A percentile compares a stretch with the other conserved stretches of the same genome.
Conservation (phyloP, 2,888 invertebrate species). For the Orchesella flavescens region DNA sequence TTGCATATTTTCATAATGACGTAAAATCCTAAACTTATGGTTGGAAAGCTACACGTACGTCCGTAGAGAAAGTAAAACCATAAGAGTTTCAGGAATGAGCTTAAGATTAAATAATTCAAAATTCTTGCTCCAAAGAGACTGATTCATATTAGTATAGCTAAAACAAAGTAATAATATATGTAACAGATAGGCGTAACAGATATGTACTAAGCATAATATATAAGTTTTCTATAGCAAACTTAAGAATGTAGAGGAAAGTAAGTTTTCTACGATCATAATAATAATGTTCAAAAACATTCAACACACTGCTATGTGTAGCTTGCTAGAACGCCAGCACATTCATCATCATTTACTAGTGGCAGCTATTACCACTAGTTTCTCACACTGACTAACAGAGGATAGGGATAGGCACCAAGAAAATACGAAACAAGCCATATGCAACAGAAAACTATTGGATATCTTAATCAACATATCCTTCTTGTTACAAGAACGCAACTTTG, state of each 20-base stretch:
- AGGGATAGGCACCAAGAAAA: background rate
- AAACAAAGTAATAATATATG: background rate
- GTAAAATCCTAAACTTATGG: background rate
- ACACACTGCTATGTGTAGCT: too few species aligned
- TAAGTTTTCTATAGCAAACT: background rate
- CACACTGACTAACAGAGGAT: too few species aligned
- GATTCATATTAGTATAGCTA: slow-evolving; percentile 20
- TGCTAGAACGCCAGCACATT: slow-evolving; percentile 30
- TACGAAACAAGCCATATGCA: background rate
- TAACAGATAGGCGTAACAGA: background rate
- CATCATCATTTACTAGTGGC: slow-evolving; percentile 58
- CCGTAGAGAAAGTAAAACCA: too few species aligned
- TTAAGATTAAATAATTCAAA: slow-evolving; percentile 38
- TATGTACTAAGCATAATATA: background rate
- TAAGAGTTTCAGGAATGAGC: background rate
- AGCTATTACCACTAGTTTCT: slow-evolving; percentile 11
- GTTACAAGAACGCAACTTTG: background rate
- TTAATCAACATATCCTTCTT: background rate
- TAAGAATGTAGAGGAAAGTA: background rate
- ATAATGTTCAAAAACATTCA: slow-evolving; percentile 20
- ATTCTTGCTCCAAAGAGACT: slow-evolving; percentile 10
- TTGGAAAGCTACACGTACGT: too few species aligned
- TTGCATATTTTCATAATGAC: background rate
- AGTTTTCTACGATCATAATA: slow-evolving; percentile 32
- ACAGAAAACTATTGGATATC: background rate